Conservation (phyloP, 2,888 invertebrate species). For the Marasmarcha lunaedactyla region DNA sequence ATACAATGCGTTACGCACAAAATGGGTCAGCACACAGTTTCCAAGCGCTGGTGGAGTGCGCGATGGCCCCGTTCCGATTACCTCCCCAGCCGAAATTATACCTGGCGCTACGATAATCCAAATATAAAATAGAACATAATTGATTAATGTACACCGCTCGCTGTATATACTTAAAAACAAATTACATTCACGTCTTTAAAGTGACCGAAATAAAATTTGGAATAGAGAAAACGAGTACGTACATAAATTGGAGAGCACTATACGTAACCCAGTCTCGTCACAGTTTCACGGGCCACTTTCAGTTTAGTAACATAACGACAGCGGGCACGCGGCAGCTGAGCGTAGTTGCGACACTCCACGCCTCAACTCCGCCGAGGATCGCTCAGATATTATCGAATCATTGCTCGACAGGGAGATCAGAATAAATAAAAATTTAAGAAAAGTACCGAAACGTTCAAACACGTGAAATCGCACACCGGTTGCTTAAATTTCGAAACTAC, state of each 20-base stretch:
- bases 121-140: conserved; percentile 4
- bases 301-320: conserved; percentile 35
- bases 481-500: too few species aligned
- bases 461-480: too few species aligned
- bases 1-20: conserved; percentile 47
- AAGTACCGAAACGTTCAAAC: too few species aligned
- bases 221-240: conserved; percentile 16
- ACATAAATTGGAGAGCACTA: conserved; percentile 31
- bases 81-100: conserved; percentile 53
- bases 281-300: conserved; percentile 50
- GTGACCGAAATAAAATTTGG: too few species aligned
- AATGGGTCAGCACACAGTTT: conserved; percentile 43
- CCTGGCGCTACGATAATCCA: conserved; percentile 25
- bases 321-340: conserved; percentile 26
- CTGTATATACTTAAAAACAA: too few species aligned
- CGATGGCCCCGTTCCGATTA: conserved; percentile 56
- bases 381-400: conserved; percentile 17
- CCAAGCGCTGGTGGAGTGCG: conserved; percentile 28
- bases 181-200: too few species aligned
- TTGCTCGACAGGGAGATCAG: conserved; percentile 11
- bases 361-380: conserved; percentile 23
- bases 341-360: conserved; percentile 24
- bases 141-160: too few species aligned
- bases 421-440: background rate
- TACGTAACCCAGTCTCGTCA: conserved; percentile 43